Conservation (phyloP, 2,113 vertebrate genomes). For the Syrrhaptes paradoxus region DNA sequence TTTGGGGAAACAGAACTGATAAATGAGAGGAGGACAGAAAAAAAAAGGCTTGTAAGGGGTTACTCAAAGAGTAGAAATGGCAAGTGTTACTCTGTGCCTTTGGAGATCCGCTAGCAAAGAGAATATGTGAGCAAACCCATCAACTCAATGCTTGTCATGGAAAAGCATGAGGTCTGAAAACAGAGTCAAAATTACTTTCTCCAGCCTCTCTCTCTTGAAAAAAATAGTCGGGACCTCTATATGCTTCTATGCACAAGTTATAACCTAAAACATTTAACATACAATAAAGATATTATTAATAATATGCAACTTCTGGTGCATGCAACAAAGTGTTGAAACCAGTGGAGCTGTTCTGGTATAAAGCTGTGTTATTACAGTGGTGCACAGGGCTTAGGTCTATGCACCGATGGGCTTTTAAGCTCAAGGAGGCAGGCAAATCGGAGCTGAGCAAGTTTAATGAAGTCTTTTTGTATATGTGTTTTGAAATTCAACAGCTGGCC, state of each 20-base stretch:
- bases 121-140: fast-evolving
- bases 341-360: not conserved
- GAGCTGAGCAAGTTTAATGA: not conserved
- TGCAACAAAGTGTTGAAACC: not conserved
- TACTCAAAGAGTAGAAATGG: not conserved
- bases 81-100: not conserved
- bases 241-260: not conserved
- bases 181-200: not conserved
- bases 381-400: not conserved
- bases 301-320: not conserved
- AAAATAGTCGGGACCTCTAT: not conserved
- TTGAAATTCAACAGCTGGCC: not conserved
- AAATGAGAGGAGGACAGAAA: not conserved
- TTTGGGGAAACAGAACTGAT: not conserved
- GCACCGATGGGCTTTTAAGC: not conserved
- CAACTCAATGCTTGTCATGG: not conserved
- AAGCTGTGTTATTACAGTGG: not conserved
- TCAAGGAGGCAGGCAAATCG: not conserved
- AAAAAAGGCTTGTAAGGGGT: not conserved
- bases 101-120: not conserved
- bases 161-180: not conserved
- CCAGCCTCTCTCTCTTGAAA: not conserved
- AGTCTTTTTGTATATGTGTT: not conserved
- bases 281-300: not conserved
- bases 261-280: not conserved